Evolutionary conservation across 2,113 vertebrate species (phyloP).

Genomic region (Notarius lentiginosus): DNA sequence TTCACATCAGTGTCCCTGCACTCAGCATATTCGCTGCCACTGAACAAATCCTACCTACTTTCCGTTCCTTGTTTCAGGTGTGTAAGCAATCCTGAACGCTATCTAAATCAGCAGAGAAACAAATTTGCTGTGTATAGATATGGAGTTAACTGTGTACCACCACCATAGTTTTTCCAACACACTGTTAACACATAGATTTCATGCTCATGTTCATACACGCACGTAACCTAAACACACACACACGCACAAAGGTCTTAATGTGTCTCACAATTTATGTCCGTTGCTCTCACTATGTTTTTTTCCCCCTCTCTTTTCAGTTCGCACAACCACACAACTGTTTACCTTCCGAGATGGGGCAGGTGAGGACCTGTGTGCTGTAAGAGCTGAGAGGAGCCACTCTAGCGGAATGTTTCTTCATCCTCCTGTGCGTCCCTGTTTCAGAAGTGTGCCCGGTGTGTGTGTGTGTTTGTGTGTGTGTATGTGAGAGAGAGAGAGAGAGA

Average conservation of each 20-base stretch:
- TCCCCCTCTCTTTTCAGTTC: conserved; percentile 34
- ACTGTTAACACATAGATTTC: not conserved
- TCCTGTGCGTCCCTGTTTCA: conserved; percentile 64
- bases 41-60: not conserved
- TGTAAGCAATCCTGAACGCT: not conserved
- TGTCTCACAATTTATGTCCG: not conserved
- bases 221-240: not conserved
- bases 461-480: conserved; percentile 29
- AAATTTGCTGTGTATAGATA: not conserved
- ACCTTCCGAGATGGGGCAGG: conserved; percentile 74
- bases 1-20: not conserved
- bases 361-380: conserved; percentile 77
- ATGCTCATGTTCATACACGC: not conserved
- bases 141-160: not conserved
- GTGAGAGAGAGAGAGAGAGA: conserved; percentile 28
- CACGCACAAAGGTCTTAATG: not conserved
- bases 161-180: not conserved
- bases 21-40: not conserved
- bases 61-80: not conserved
- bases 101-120: not conserved
- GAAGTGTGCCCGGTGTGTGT: conserved; percentile 45
- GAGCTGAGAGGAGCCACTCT: conserved; percentile 79
- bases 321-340: conserved; percentile 51
- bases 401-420: conserved; percentile 85
- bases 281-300: not conserved